phyloP scores from a whole-genome alignment of 2,113 vertebrate species.

The Cricetomys ansorgei region DNA sequence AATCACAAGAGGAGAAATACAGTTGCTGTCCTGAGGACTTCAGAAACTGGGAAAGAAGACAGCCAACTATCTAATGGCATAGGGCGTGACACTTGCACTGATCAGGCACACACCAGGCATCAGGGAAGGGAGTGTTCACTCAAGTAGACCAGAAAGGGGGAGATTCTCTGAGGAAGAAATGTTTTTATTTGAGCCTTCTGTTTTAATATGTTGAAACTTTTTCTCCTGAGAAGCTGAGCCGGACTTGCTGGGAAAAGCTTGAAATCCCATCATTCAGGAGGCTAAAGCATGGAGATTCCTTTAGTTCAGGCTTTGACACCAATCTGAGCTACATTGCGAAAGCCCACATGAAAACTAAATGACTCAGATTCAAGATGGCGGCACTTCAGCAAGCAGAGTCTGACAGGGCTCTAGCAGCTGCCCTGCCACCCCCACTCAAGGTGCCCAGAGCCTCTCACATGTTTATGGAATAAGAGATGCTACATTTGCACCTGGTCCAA shows the following conservation, averaged over 20 bases:
- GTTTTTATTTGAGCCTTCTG: background rate
- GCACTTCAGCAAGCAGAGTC: too few relatives aligned
- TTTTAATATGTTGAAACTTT: background rate
- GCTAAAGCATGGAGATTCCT: background rate
- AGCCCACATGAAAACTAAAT: too few relatives aligned
- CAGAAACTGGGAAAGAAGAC: background rate
- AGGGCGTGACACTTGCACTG: background rate
- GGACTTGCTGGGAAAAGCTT: background rate
- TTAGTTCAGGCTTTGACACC: too few relatives aligned
- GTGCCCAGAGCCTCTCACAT: too few relatives aligned
- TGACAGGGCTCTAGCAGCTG: too few relatives aligned
- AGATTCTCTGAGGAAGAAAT: background rate
- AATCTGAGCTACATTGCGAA: too few relatives aligned
- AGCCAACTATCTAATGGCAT: background rate
- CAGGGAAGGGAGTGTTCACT: background rate
- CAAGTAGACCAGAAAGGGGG: background rate
- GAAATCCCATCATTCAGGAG: background rate
- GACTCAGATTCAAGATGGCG: too few relatives aligned
- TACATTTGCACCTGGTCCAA: too few relatives aligned
- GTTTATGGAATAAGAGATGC: too few relatives aligned
- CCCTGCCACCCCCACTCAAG: too few relatives aligned
- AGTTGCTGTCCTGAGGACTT: background rate
- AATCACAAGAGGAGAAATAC: background rate
- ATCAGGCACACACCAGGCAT: background rate
- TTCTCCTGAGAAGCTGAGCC: background rate